Evolutionary conservation across 1,140 invertebrate genomes (phyloP), one percentile per base, ranked within the genome.

Genomic region (Drosophila sulfurigaster): DNA sequence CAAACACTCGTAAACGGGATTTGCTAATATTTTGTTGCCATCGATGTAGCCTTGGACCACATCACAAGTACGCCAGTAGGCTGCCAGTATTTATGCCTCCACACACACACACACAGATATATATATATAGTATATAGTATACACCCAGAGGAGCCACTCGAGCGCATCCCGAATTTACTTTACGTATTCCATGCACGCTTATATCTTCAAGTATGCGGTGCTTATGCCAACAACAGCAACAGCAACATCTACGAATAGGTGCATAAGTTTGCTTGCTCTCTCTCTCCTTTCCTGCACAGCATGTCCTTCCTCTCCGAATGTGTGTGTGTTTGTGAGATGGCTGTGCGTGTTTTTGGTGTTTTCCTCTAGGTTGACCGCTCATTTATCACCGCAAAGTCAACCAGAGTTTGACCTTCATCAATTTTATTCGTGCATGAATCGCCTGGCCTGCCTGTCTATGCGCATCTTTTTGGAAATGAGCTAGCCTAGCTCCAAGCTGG

Each of bases 321-420:
- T 48, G 58, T 48, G 30, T 35, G 52, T 15, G 28, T 54, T n/a
- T n/a, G n/a, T n/a, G n/a, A n/a, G n/a, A n/a, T n/a, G n/a, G n/a
- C n/a, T n/a, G 25, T 51, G 66, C 16, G 66, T 78, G 65, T 35
- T 28, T 48, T 52, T 62, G 45, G 64, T 56, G 54, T 51, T 63
- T 78, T 57, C 58, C 43, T 70, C 20, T 74, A 78, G 64, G 71
- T 70, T 81, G 79, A 81, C 79, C 79, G 79, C 79, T 81, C 79
- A 81, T 81, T 81, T 81, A 81, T 81, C 79, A 81, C 76, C 76
- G 66, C 76, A 79, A 81, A 79, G 79, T 81, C 79, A 81, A 81
- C 79, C 72, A 81, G 66, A 75, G 66, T 81, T 81, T 81, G 76
- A 81, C 79, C 79, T 81, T 79, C 76, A 81, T 81, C 79, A 81